A percentile compares a stretch with the other conserved stretches of the same genome.
These are phyloP conservation scores for Hemicrepidius hirtus DNA, from an alignment of 2,888 invertebrate species.

Conservation along the genomic window DNA sequence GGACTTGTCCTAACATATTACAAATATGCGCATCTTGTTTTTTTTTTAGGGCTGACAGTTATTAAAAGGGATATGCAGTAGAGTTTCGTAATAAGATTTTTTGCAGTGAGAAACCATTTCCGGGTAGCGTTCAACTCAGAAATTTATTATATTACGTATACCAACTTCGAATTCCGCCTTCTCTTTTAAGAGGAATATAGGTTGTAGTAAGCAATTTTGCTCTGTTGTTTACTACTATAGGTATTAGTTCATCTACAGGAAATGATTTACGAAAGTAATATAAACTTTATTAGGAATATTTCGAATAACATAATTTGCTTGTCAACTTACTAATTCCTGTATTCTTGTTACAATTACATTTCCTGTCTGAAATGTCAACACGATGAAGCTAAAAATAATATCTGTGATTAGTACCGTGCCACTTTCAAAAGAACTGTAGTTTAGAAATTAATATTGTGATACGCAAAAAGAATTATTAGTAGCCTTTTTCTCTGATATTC, in stretches of 20 bases:
- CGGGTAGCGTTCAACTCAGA: background rate
- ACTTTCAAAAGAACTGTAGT: too few species aligned
- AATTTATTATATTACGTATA: conserved; percentile 6
- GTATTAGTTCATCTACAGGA: conserved; percentile 14
- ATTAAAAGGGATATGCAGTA: background rate
- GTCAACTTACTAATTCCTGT: conserved; percentile 5
- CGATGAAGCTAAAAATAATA: too few species aligned
- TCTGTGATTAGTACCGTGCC: too few species aligned
- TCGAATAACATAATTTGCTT: conserved; percentile 8
- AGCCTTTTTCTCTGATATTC: too few species aligned
- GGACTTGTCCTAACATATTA: conserved; percentile 44
- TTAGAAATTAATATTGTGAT: too few species aligned
- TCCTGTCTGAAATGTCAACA: background rate
- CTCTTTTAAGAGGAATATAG: background rate
- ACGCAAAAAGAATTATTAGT: too few species aligned
- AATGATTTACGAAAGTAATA: conserved; percentile 14
- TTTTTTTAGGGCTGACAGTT: conserved; percentile 21
- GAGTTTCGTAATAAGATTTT: background rate
- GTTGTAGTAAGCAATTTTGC: background rate
- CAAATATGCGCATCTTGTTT: conserved; percentile 42
- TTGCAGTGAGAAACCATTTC: background rate
- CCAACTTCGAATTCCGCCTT: background rate
- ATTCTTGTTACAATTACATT: background rate
- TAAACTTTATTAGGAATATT: conserved; percentile 10
- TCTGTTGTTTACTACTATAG: conserved; percentile 12